Conservation (phyloP, 2,797 vertebrate species). For the Poecilia wingei region DNA sequence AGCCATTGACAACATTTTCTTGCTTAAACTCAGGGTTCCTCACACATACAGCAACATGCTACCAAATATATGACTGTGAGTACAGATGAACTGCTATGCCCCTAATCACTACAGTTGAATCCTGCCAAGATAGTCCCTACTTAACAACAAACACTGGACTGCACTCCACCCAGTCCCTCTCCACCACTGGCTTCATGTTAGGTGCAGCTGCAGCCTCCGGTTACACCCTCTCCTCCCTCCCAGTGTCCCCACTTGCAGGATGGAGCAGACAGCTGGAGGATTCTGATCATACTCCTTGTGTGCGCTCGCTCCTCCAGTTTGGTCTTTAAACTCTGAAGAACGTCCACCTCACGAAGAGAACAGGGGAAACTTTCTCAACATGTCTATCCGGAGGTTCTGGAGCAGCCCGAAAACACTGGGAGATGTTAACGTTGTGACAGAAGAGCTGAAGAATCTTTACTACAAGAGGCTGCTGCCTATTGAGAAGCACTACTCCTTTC, state of each 20-base stretch:
- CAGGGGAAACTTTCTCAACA: conserved; percentile 23
- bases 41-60: background rate
- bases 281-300: conserved; percentile 60
- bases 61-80: conserved; percentile 3
- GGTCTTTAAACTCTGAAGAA: conserved; percentile 37
- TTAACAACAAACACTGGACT: conserved; percentile 58
- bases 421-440: conserved; percentile 84
- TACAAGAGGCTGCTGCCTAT: conserved; percentile 84
- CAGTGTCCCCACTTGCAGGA: conserved; percentile 64
- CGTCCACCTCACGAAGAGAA: conserved; percentile 21
- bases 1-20: background rate
- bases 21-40: background rate
- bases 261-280: conserved; percentile 72
- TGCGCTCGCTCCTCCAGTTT: conserved; percentile 57
- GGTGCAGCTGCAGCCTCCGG: conserved; percentile 78
- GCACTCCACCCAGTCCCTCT: conserved; percentile 76
- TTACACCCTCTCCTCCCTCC: conserved; percentile 80
- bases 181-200: conserved; percentile 63
- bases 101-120: conserved; percentile 31
- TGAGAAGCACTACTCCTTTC: conserved; percentile 87
- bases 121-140: conserved; percentile 58
- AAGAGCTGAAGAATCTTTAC: conserved; percentile 87
- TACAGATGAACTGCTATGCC: conserved; percentile 15
- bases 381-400: conserved; percentile 66
- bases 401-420: conserved; percentile 81